Conservation (phyloP, 1,140 invertebrate species). For the Himalopsyche phryganea region DNA sequence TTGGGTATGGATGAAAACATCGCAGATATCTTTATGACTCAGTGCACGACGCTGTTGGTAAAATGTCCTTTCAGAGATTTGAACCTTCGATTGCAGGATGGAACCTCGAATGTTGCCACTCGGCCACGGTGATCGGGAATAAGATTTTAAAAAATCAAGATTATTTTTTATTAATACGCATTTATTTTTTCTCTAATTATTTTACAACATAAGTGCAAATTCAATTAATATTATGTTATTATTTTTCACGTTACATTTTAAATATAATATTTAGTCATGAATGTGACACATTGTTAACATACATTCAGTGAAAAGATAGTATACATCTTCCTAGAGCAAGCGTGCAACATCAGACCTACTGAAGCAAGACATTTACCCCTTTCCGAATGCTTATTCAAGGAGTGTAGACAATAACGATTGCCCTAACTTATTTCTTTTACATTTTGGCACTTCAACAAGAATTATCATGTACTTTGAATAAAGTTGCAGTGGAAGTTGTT, state of each 20-base stretch:
- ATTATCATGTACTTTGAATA: no score
- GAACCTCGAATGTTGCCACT: no score
- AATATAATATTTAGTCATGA: neutral
- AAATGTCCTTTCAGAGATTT: no score
- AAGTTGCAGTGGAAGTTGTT: no score
- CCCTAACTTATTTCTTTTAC: neutral
- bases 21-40: no score
- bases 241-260: neutral
- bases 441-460: constrained; percentile 2
- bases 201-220: constrained; percentile 1
- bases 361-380: no score
- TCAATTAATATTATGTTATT: neutral
- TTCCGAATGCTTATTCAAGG: no score
- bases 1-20: no score
- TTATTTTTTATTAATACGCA: neutral
- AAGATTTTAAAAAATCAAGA: neutral
- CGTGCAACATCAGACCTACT: neutral
- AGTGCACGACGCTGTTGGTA: no score
- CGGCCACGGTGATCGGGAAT: no score
- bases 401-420: no score
- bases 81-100: no score
- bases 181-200: neutral
- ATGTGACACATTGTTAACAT: neutral
- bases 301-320: neutral
- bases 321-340: neutral